A percentile compares a stretch with the other conserved stretches of the same genome.
These are phyloP conservation scores for Microctonus brassicae DNA, from an alignment of 2,888 invertebrate genomes.

Conservation along the genomic window DNA sequence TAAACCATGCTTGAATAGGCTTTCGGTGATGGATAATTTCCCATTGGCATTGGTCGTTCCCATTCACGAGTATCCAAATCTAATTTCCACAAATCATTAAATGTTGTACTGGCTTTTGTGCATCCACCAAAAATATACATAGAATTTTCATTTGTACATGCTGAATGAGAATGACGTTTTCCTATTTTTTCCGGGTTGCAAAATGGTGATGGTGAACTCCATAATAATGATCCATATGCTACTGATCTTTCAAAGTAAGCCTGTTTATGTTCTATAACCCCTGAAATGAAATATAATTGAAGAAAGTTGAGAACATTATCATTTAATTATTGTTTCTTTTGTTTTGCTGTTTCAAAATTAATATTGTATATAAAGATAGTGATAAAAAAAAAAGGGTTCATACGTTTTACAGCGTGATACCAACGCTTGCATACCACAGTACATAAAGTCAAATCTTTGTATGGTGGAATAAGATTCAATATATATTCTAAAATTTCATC, in stretches of 20 bases:
- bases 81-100: constrained; percentile 96
- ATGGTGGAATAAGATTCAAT: constrained; percentile 88
- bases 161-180: constrained; percentile 92
- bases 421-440: constrained; percentile 89
- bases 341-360: neutral
- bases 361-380: neutral
- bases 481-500: constrained; percentile 96
- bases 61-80: constrained; percentile 89
- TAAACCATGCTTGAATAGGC: constrained; percentile 94
- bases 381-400: constrained; percentile 64
- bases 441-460: constrained; percentile 89
- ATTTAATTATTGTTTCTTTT: neutral
- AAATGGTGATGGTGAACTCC: constrained; percentile 76
- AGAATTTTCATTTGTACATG: constrained; percentile 84
- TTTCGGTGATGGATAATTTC: constrained; percentile 94
- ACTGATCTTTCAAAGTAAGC: constrained; percentile 84
- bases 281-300: constrained; percentile 71
- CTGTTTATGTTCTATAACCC: constrained; percentile 82
- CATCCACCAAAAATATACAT: constrained; percentile 98
- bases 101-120: constrained; percentile 92
- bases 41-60: constrained; percentile 86
- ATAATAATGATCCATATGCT: constrained; percentile 81
- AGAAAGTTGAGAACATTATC: neutral
- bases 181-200: constrained; percentile 83
- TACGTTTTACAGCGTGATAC: constrained; percentile 87